These are phyloP conservation scores for Heliconius nattereri DNA, from an alignment of 1,140 invertebrate species.

Conservation along the genomic window DNA sequence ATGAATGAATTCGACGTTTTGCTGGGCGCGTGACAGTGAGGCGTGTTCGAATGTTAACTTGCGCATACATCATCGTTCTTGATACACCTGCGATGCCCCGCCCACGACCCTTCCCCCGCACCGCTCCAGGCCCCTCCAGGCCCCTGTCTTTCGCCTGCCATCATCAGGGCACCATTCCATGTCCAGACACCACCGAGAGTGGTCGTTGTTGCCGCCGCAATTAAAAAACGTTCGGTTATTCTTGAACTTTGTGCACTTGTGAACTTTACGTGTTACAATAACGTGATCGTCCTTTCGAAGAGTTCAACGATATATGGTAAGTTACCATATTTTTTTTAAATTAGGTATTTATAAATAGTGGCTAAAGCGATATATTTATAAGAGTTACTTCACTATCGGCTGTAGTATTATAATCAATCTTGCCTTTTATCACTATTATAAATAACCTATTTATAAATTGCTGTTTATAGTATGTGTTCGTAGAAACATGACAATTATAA, in stretches of 20 bases:
- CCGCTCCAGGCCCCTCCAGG: slow-evolving; percentile 34
- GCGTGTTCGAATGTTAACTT: slow-evolving; percentile 74
- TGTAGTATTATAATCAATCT: slow-evolving; percentile 20
- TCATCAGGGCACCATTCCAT: slow-evolving; percentile 67
- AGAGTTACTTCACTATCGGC: slow-evolving; percentile 22
- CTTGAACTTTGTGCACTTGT: slow-evolving; percentile 60
- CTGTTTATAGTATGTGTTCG: not conserved
- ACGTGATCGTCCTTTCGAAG: slow-evolving; percentile 22
- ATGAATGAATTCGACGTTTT: slow-evolving; percentile 53
- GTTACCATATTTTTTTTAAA: slow-evolving; percentile 24
- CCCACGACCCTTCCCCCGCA: slow-evolving; percentile 52
- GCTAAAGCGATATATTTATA: no score
- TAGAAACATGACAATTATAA: not conserved
- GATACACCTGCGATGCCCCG: slow-evolving; percentile 74
- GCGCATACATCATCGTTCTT: slow-evolving; percentile 71
- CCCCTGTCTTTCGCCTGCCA: slow-evolving; percentile 47
- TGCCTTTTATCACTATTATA: slow-evolving; percentile 31
- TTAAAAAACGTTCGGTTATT: slow-evolving; percentile 40
- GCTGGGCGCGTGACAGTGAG: slow-evolving; percentile 65
- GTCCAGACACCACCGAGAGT: slow-evolving; percentile 55
- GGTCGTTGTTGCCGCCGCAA: slow-evolving; percentile 44
- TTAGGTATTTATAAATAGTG: not conserved
- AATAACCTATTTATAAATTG: slow-evolving; percentile 27
- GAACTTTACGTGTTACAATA: slow-evolving; percentile 43
- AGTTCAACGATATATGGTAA: slow-evolving; percentile 39